Base-by-base conservation (phyloP, 2,888 invertebrate species). In the Colostygia pectinataria region DNA sequence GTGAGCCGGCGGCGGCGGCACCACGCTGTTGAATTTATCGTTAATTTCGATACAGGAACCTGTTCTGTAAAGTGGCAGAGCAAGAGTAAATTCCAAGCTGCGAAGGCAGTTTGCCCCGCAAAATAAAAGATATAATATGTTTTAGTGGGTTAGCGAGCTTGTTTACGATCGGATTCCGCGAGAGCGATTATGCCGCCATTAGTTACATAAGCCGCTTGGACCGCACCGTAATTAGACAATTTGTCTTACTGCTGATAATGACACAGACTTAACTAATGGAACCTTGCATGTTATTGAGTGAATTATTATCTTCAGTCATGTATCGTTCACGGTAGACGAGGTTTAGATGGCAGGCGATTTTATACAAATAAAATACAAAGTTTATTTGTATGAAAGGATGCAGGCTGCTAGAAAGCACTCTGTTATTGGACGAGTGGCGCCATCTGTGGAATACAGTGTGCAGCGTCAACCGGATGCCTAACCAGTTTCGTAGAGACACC, bases 131-230 rank as follows among this genome's bases (percentile, higher is more conserved):
- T 40, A 40, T 40, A 88, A 88, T 89, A 86, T 86, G 83, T 88
- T 89, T 90, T 89, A 89, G 88, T 90, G 83, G 89, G 89, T 89
- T 89, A 90, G 84, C 84, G 73, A 86, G 83, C 80, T 77, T 85
- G 83, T 87, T 88, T 84, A 86, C 83, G 85, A 83, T 83, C 82
- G 77, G 77, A 84, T 83, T 83, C 82, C 80, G 74, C 66, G 57
- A 71, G 65, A 62, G 59, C 74, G 82, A 86, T 88, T 83, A 84
- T 80, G 76, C 81, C 66, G 73, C 80, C 83, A 82, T 85, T 82
- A 82, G 82, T 86, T 85, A 84, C 80, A 79, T 85, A 85, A 86
- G 77, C 72, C 72, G 65, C 57, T 61, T 68, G 67, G 68, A 57
- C 68, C 69, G 63, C 64, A 60, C 59, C 66, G 69, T 80, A 83